phyloP scores from a whole-genome alignment of 2,797 vertebrate genomes.

The Taenioides sp. region DNA sequence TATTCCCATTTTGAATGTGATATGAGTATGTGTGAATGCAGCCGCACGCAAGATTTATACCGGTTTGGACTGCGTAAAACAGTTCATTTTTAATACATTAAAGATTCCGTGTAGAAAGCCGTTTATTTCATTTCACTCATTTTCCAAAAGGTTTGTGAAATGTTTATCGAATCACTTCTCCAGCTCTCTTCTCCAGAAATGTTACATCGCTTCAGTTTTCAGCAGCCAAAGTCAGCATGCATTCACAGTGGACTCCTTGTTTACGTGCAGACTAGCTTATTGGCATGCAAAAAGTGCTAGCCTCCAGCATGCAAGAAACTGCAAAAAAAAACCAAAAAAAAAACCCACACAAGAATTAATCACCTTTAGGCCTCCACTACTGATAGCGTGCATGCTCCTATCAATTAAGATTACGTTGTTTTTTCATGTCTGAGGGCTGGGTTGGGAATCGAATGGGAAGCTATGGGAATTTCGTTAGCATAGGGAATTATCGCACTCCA shows the following conservation, averaged over 20 bases:
- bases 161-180: background rate
- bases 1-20: background rate
- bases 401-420: conserved; percentile 53
- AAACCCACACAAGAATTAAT: background rate
- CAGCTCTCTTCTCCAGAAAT: conserved; percentile 15
- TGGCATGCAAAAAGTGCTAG: conserved; percentile 38
- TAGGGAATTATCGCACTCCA: conserved; percentile 47
- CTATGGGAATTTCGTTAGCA: conserved; percentile 37
- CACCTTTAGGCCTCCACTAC: conserved; percentile 37
- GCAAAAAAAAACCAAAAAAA: no score
- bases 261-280: conserved; percentile 34
- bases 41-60: no score
- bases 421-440: conserved; percentile 53
- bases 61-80: no score
- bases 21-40: no score
- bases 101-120: background rate
- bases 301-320: conserved; percentile 29
- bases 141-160: background rate
- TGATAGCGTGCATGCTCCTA: conserved; percentile 31
- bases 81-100: background rate
- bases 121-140: background rate
- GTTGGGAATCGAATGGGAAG: conserved; percentile 52
- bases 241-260: conserved; percentile 19
- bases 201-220: conserved; percentile 5
- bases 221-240: conserved; percentile 2